Base-by-base conservation (phyloP, 1,140 invertebrate genomes). In the Zaprionus ornatus region DNA sequence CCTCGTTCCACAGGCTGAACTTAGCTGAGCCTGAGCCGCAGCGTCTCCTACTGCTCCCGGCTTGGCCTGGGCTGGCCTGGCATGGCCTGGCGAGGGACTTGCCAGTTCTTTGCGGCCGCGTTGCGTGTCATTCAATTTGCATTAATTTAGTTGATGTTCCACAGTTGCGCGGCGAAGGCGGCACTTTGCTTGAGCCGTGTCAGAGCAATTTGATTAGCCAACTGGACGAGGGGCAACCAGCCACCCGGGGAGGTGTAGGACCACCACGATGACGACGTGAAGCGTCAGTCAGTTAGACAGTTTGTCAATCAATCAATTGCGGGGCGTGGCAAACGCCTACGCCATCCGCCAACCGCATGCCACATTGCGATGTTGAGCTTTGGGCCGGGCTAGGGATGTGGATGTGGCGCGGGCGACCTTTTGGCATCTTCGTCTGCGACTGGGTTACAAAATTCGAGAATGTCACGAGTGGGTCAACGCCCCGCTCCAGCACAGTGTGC, bases 41-140 rank as follows among this genome's bases (percentile, higher is more conserved):
- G 13, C 13, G 13, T 37, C 45, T 42, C 21, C n/a, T 63, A 23
- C 23, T 32, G 6, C 50, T 40, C 35, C 13, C 4, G 65, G 29
- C 45, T 17, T 29, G 6, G n/a, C 13, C n/a, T n/a, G n/a, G n/a
- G n/a, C n/a, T n/a, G n/a, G n/a, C 27, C 15, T 37, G 19, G 17
- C 61, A 12, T 23, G 42, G 19, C 19, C 62, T n/a, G 52, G 62
- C 55, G 27, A 54, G 60, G 69, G 69, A 71, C 37, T 57, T 65
- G 27, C 21, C 29, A 74, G 82, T 71, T 62, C 74, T 80, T 80
- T 86, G 69, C 82, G 64, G 82, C 65, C 68, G 79, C 75, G 67
- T 81, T 85, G 82, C 82, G 82, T 85, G 82, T 85, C 79, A 87
- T 85, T 87, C 83, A 85, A 85, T 85, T 85, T 85, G 79, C 82